Conservation (phyloP, 2,797 vertebrate genomes). For the Manis crassicaudata region DNA sequence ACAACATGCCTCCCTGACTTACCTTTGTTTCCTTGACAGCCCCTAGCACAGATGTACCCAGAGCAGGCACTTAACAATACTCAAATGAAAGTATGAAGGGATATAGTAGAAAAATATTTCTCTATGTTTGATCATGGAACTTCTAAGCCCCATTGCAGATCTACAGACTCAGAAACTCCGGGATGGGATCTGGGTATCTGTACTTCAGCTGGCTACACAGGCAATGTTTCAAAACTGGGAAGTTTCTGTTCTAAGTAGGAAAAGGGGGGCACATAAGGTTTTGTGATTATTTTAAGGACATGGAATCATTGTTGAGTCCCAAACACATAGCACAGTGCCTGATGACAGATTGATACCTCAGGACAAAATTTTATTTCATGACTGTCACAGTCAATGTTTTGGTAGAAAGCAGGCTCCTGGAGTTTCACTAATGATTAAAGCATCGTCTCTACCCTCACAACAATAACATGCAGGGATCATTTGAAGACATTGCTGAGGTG, state of each 20-base stretch:
- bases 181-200: too few relatives aligned
- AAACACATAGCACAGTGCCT: background rate
- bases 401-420: background rate
- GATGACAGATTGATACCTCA: background rate
- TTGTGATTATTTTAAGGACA: background rate
- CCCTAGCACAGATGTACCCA: background rate
- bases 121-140: background rate
- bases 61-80: background rate
- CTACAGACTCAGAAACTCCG: background rate
- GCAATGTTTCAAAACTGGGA: background rate
- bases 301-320: background rate
- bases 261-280: background rate
- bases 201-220: too few relatives aligned
- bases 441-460: background rate
- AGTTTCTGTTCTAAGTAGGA: background rate
- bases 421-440: background rate
- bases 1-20: slow-evolving; percentile 34
- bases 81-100: background rate
- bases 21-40: slow-evolving; percentile 20
- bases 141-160: background rate
- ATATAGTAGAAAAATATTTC: background rate
- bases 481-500: background rate
- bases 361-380: background rate
- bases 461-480: background rate
- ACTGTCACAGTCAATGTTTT: background rate